phyloP scores from a whole-genome alignment of 2,888 invertebrate species.

The Biston stratarius region DNA sequence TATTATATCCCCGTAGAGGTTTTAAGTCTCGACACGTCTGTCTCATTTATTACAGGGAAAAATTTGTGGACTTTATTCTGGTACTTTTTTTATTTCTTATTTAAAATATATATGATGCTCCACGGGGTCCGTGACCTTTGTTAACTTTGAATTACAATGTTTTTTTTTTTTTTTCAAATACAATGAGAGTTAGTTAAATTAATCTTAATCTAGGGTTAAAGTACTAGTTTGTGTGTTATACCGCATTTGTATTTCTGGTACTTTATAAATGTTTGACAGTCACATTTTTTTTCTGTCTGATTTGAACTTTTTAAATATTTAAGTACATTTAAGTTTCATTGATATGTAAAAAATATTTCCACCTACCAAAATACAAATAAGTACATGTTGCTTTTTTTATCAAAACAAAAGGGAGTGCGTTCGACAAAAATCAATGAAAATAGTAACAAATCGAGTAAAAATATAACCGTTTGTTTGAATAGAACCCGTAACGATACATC shows the following conservation, averaged over 20 bases:
- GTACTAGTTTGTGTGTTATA: too few relatives aligned
- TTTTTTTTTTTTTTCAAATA: too few relatives aligned
- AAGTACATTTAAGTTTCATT: too few relatives aligned
- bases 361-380: neutral
- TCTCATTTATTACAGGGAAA: conserved; percentile 30
- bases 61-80: neutral
- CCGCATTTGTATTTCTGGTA: too few relatives aligned
- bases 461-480: conserved; percentile 67
- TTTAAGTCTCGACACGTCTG: conserved; percentile 62
- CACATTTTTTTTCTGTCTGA: neutral
- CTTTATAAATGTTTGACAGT: neutral
- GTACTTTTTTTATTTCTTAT: too few relatives aligned
- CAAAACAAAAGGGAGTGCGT: conserved; percentile 39
- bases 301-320: too few relatives aligned
- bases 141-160: too few relatives aligned
- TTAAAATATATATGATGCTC: too few relatives aligned
- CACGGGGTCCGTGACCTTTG: too few relatives aligned
- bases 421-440: conserved; percentile 52
- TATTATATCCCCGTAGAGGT: conserved; percentile 53
- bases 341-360: too few relatives aligned
- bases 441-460: conserved; percentile 67
- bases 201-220: too few relatives aligned
- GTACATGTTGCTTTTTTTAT: neutral
- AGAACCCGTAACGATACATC: conserved; percentile 62
- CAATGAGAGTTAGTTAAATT: too few relatives aligned